Percentiles rank a stretch among this genome's conserved stretches.
Conservation (phyloP, 2,113 vertebrate genomes). For the Ctenomys sociabilis region DNA sequence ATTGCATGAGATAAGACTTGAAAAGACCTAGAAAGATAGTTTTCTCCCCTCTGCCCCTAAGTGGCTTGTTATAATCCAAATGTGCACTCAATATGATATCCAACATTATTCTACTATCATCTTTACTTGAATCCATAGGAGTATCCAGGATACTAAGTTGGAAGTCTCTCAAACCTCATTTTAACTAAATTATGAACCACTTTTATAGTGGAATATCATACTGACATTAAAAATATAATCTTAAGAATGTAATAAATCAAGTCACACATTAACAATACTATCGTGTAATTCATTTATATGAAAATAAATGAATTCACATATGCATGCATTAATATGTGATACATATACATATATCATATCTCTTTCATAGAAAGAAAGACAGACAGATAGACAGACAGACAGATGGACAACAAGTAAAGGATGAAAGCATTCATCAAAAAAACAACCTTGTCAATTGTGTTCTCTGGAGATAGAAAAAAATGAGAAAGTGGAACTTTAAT, state of each 20-base stretch:
- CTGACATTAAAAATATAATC: slow-evolving; percentile 34
- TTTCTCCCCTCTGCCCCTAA: background rate
- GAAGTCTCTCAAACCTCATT: slow-evolving; percentile 19
- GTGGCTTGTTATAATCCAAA: background rate
- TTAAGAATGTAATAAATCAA: background rate
- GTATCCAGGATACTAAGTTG: background rate
- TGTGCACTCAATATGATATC: background rate
- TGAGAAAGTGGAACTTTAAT: background rate
- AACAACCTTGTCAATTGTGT: background rate
- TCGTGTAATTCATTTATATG: background rate
- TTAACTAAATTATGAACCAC: background rate
- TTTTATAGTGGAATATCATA: background rate
- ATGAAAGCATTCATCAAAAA: background rate
- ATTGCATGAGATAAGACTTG: background rate
- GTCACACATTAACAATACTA: background rate
- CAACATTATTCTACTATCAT: background rate
- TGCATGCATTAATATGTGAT: background rate
- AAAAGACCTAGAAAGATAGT: background rate
- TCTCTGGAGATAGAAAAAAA: background rate
- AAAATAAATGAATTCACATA: background rate
- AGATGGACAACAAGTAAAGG: background rate
- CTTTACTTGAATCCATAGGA: slow-evolving; percentile 21
- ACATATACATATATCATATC: background rate
- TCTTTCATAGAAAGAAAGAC: background rate
- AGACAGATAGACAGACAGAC: background rate